These are phyloP conservation scores for Tetranychus piercei DNA, from an alignment of 2,888 invertebrate species.

Conservation along the genomic window DNA sequence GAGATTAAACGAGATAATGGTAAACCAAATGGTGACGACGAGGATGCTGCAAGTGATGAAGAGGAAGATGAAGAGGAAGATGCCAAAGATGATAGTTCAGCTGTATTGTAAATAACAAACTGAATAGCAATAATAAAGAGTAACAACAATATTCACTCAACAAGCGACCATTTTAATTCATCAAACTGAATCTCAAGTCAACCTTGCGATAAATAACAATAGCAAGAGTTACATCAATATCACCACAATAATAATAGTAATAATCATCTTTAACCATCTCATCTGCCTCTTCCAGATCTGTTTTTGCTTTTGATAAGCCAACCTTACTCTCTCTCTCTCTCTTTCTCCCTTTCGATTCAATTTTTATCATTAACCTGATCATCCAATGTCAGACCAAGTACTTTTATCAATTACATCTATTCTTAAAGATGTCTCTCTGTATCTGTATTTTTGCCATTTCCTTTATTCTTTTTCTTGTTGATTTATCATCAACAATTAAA, in stretches of 20 bases:
- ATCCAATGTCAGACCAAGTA: too few species aligned
- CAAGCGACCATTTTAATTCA: not conserved
- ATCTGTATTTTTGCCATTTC: not conserved
- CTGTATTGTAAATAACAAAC: not conserved
- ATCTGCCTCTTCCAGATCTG: not conserved
- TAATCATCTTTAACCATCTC: not conserved
- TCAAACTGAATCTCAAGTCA: not conserved
- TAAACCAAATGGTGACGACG: not conserved
- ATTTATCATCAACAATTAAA: not conserved
- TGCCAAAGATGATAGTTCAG: not conserved
- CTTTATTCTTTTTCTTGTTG: not conserved
- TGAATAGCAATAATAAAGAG: not conserved
- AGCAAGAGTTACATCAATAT: not conserved
- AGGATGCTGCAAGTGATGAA: not conserved
- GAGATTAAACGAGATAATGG: conserved; percentile 8
- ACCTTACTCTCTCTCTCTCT: conserved; percentile 8
- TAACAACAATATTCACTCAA: not conserved
- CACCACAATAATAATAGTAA: not conserved
- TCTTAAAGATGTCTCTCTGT: not conserved
- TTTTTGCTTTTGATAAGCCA: not conserved
- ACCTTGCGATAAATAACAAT: not conserved
- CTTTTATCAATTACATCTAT: too few species aligned
- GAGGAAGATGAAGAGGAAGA: conserved; percentile 7
- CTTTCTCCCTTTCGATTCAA: not conserved
- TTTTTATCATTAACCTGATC: too few species aligned